phyloP scores from a whole-genome alignment of 1,140 invertebrate genomes.

The Musca domestica region DNA sequence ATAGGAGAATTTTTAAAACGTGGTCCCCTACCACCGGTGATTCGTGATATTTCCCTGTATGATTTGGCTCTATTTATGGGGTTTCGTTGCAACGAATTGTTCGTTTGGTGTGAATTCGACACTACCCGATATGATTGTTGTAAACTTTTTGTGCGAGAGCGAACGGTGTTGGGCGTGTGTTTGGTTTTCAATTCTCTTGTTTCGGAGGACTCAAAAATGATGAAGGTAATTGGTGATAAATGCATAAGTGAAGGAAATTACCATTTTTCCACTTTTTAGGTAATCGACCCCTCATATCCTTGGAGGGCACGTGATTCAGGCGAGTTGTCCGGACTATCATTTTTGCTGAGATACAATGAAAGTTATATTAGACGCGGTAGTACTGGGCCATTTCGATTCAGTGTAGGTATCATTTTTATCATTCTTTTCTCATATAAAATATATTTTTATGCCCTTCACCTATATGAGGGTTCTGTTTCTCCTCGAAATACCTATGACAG shows the following conservation, averaged over 20 bases:
- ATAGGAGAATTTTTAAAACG: not conserved
- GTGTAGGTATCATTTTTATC: too few species aligned
- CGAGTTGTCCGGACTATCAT: conserved; percentile 37
- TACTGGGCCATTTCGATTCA: too few species aligned
- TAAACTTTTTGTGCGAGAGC: conserved; percentile 37
- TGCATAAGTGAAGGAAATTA: too few species aligned
- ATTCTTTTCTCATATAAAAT: too few species aligned
- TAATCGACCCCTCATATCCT: conserved; percentile 38
- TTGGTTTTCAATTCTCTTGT: conserved; percentile 45
- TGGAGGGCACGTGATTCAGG: conserved; percentile 36
- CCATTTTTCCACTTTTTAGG: not conserved
- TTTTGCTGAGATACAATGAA: conserved; percentile 30
- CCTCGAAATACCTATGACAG: too few species aligned
- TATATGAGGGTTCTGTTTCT: too few species aligned
- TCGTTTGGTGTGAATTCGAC: conserved; percentile 38
- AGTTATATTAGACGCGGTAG: conserved; percentile 4
- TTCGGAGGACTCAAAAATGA: conserved; percentile 40
- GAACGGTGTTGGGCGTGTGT: conserved; percentile 37
- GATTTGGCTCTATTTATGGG: conserved; percentile 33
- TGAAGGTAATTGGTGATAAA: conserved; percentile 7
- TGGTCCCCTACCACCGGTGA: too few species aligned
- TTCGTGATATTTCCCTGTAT: too few species aligned
- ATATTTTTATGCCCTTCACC: too few species aligned
- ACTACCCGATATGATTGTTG: conserved; percentile 39
- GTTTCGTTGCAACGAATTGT: conserved; percentile 44